These are phyloP conservation scores for Melinaea menophilus DNA, from an alignment of 2,888 invertebrate genomes.

Conservation along the genomic window DNA sequence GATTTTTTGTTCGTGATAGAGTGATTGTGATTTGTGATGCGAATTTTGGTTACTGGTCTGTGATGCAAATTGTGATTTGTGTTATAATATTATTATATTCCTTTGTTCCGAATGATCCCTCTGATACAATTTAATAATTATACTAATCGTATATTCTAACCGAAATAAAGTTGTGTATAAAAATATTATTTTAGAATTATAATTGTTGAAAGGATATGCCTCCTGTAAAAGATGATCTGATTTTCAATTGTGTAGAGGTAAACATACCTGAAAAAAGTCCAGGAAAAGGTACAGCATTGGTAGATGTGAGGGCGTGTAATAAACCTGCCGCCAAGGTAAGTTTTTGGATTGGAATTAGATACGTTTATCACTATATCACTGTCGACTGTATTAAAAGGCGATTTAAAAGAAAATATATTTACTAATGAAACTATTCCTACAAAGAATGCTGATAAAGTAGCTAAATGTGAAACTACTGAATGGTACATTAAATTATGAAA, in stretches of 20 bases:
- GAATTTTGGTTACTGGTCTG: slow-evolving; percentile 7
- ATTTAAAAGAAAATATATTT: too few relatives aligned
- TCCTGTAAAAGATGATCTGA: slow-evolving; percentile 72
- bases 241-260: slow-evolving; percentile 70
- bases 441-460: too few relatives aligned
- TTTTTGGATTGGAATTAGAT: background rate
- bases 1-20: slow-evolving; percentile 26
- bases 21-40: slow-evolving; percentile 15
- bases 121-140: background rate
- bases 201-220: slow-evolving; percentile 64
- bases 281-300: slow-evolving; percentile 68
- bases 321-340: slow-evolving; percentile 82
- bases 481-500: too few relatives aligned
- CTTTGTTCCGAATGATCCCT: background rate
- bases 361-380: background rate
- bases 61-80: slow-evolving; percentile 20
- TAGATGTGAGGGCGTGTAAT: slow-evolving; percentile 83
- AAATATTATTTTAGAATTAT: slow-evolving; percentile 10
- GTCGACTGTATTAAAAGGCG: background rate
- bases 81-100: slow-evolving; percentile 16
- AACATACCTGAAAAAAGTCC: slow-evolving; percentile 72
- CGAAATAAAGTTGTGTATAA: background rate
- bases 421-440: too few relatives aligned
- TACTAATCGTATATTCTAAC: background rate
- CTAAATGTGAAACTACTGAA: too few relatives aligned